phyloP scores from a whole-genome alignment of 2,113 vertebrate genomes.

The Dromiciops gliroides region DNA sequence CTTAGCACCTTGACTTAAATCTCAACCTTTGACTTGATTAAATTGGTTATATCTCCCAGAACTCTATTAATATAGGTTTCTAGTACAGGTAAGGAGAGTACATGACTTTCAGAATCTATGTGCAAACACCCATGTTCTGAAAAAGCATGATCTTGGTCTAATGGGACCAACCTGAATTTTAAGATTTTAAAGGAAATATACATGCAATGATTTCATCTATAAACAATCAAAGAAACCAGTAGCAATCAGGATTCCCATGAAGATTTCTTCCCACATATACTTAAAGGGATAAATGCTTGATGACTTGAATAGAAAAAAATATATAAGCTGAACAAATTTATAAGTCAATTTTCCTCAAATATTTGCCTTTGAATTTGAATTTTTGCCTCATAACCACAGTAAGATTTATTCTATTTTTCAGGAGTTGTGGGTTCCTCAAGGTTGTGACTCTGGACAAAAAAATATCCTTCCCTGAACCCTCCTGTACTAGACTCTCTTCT shows the following conservation, averaged over 20 bases:
- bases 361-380: no score
- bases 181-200: not conserved
- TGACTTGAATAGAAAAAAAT: not conserved
- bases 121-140: not conserved
- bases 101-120: not conserved
- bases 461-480: not conserved
- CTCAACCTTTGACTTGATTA: slow-evolving; percentile 73
- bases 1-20: slow-evolving; percentile 67
- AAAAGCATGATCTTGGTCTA: not conserved
- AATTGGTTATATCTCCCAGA: slow-evolving; percentile 75
- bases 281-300: not conserved
- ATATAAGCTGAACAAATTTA: not conserved
- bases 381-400: not conserved
- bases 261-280: not conserved
- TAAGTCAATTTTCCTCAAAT: not conserved
- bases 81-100: not conserved
- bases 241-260: not conserved
- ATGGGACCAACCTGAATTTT: not conserved
- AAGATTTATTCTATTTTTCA: not conserved
- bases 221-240: not conserved
- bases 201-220: not conserved
- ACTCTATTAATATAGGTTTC: slow-evolving; percentile 58
- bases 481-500: not conserved
- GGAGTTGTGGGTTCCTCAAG: not conserved
- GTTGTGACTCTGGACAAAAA: no score